Base-by-base conservation (phyloP, 2,113 vertebrate species). In the Dinomys branickii region DNA sequence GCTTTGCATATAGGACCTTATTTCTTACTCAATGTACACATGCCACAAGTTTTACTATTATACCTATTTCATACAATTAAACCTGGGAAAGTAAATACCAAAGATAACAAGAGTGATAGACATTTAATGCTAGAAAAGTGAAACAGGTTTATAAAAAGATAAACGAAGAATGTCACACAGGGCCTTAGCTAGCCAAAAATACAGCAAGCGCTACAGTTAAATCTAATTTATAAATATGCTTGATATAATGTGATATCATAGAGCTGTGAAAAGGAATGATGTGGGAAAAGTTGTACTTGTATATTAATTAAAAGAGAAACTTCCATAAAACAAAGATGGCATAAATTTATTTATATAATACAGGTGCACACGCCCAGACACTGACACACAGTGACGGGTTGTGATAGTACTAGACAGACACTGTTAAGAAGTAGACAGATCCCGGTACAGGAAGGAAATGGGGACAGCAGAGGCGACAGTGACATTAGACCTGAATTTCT, bases 381-480 rank as follows among this genome's bases (percentile, higher is more conserved):
- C 3, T 3, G 9, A 5, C 44, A 50, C 75, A 47, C 38, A 12
- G 12, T 47, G 73, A 50, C 9, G 26, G 41, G 41, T 8, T 47
- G 41, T 69, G 19, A 69, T 58, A 69, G 38, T 56, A 16, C 13
- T 69, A 81, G 50, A 81, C 28, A 81, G 20, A 10, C 10, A 59
- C 44, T 16, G 33, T n/a, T 16, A 80, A 24, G 20, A 26, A 86
- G 20, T 28, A 9, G 13, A 44, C 33, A 19, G 24, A 56, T 9
- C 28, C 2, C 65, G 73, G 16, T 30, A 30, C 4, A 50, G 30
- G 17, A 94, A 19, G 8, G 24, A 30, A 50, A 69, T 12, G 1
- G 33, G 10, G 24, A 69, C 0, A 2, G 3, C 6, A 33, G 14
- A 52, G 11, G 73, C 5, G 14, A 9, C 33, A 22, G 4, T 24